phyloP scores from a whole-genome alignment of 2,797 vertebrate genomes.

The Limnodromus scolopaceus region DNA sequence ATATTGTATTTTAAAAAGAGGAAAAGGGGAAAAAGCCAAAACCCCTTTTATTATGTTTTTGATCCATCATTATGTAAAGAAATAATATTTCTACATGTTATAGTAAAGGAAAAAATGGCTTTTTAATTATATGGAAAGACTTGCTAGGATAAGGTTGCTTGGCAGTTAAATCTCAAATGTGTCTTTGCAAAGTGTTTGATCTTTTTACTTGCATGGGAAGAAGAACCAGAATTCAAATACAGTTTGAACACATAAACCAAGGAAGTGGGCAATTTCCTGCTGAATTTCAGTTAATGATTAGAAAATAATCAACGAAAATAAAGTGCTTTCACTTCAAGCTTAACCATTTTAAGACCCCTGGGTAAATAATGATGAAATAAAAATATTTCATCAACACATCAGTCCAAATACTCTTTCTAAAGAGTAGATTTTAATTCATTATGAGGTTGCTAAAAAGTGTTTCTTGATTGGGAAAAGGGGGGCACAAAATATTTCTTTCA shows the following conservation, averaged over 20 bases:
- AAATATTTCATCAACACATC: not conserved
- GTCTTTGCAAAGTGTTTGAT: not conserved
- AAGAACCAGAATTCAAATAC: not conserved
- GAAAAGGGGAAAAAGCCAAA: not conserved
- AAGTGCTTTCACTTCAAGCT: not conserved
- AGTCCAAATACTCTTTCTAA: not conserved
- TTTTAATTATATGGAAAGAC: not conserved
- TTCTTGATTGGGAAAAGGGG: not conserved
- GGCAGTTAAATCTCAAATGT: not conserved
- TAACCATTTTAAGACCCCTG: not conserved
- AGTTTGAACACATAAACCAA: not conserved
- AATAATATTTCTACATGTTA: not conserved
- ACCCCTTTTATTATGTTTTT: not conserved
- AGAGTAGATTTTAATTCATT: not conserved
- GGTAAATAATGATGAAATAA: not conserved
- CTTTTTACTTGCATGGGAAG: not conserved
- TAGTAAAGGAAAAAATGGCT: not conserved
- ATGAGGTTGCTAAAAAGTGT: not conserved
- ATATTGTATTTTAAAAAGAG: not conserved
- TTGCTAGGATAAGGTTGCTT: not conserved
- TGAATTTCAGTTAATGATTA: not conserved
- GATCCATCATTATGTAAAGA: not conserved
- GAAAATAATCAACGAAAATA: not conserved
- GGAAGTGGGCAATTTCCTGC: not conserved
- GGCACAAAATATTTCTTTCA: not conserved